phyloP scores from a whole-genome alignment of 2,113 vertebrate species.

The Pygathrix nemaeus region DNA sequence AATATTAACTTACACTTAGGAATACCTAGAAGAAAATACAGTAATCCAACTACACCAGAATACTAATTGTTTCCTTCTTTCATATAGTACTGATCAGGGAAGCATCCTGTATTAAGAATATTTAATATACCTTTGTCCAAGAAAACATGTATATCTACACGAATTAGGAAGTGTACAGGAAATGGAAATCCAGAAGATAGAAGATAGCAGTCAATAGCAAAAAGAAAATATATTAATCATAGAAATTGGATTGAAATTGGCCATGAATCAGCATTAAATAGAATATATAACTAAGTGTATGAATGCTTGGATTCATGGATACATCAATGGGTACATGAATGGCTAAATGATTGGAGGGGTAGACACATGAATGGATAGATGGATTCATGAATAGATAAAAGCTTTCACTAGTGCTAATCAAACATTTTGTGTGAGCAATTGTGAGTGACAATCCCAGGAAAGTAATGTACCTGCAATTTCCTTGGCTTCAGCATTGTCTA shows the following conservation, averaged over 20 bases:
- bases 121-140: neutral
- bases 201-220: neutral
- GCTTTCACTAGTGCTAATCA: neutral
- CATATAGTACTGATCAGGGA: neutral
- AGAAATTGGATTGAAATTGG: neutral
- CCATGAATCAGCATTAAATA: neutral
- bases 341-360: neutral
- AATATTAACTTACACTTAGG: neutral
- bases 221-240: neutral
- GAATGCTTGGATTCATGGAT: neutral
- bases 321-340: neutral
- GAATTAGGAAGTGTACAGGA: neutral
- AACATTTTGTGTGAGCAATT: neutral
- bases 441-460: neutral
- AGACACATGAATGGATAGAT: neutral
- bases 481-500: neutral
- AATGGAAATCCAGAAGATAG: neutral
- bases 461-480: neutral
- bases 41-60: too few species aligned
- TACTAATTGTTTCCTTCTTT: neutral
- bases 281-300: neutral
- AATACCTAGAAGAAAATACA: neutral
- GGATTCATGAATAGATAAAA: neutral
- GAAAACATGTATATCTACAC: neutral
- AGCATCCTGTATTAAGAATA: neutral